phyloP scores from a whole-genome alignment of 2,888 invertebrate genomes.

The Strigamia transsilvanica region DNA sequence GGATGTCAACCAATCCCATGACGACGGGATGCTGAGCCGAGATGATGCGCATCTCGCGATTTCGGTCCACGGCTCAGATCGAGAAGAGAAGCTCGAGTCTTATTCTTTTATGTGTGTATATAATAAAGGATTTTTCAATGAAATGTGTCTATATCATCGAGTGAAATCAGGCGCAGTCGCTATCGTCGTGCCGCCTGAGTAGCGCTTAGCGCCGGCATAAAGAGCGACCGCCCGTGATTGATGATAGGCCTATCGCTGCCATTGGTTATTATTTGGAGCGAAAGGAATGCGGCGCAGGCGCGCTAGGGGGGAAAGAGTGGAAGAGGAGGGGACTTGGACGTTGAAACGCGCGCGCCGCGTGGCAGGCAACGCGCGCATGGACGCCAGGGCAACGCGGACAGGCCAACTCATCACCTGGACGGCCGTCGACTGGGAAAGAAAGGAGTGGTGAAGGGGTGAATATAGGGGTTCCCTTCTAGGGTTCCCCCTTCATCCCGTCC shows the following conservation, averaged over 20 bases:
- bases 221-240: slow-evolving; percentile 52
- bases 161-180: slow-evolving; percentile 46
- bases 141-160: slow-evolving; percentile 22
- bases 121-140: not conserved
- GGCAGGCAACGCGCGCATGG: slow-evolving; percentile 26
- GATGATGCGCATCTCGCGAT: not conserved
- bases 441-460: slow-evolving; percentile 42
- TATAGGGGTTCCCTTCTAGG: not conserved
- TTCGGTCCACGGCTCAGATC: not conserved
- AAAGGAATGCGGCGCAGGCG: slow-evolving; percentile 53
- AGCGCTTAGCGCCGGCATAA: slow-evolving; percentile 52
- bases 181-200: slow-evolving; percentile 48
- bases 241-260: slow-evolving; percentile 53
- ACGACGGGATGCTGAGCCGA: slow-evolving; percentile 1
- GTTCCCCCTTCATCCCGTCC: not conserved
- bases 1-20: not conserved
- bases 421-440: slow-evolving; percentile 18
- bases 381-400: not conserved
- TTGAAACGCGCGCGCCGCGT: slow-evolving; percentile 2
- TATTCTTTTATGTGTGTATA: slow-evolving; percentile 13
- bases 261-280: slow-evolving; percentile 55
- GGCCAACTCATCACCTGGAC: slow-evolving; percentile 18
- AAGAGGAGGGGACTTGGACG: not conserved
- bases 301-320: slow-evolving; percentile 34
- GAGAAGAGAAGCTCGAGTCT: not conserved